Evolutionary conservation across 2,888 invertebrate species (phyloP), one percentile per base, ranked within the genome.

Genomic region (Amblyjoppa fuscipennis): DNA sequence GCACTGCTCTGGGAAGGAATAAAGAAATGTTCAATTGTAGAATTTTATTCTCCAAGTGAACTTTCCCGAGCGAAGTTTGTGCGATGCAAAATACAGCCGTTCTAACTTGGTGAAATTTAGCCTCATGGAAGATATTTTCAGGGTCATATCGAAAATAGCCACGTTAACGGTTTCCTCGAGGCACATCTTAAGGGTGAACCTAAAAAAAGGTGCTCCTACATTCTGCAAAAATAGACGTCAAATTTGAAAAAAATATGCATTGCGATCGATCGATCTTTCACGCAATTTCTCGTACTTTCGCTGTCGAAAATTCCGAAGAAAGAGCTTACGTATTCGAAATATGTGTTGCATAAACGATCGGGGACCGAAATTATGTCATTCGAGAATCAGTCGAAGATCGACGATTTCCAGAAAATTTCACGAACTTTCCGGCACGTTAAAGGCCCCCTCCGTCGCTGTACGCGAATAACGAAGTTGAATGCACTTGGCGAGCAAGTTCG

Each of bases 381-480:
- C n/a, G 4, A 38, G 9, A 13, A 20, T 7, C 66, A 11, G n/a
- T n/a, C 38, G 4, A 2, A 5, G 20, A 53, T 69, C 20, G 31
- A 70, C 41, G 61, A 53, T 45, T 79, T 25, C 11, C 66, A 56
- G 56, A 53, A 41, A 74, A 13, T 64, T 61, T 51, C 16, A 28
- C 25, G 53, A 71, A 71, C 73, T 74, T 38, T n/a, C 49, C 28
- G 20, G 28, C n/a, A 20, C 59, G 51, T 41, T 31, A 64, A 70
- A 28, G 56, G 25, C 70, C 45, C 20, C 11, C 49, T 11, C 34
- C 41, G 28, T 53, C 34, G 25, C 31, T 20, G 49, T 64, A 77
- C 76, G 69, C 68, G 80, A 85, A 79, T 85, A 85, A 71, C 79
- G 70, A 78, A 74, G 83, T 82, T 78, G 81, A 82, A 81, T 87